Base-by-base conservation (phyloP, 2,888 invertebrate genomes). In the Pelosia muscerda region DNA sequence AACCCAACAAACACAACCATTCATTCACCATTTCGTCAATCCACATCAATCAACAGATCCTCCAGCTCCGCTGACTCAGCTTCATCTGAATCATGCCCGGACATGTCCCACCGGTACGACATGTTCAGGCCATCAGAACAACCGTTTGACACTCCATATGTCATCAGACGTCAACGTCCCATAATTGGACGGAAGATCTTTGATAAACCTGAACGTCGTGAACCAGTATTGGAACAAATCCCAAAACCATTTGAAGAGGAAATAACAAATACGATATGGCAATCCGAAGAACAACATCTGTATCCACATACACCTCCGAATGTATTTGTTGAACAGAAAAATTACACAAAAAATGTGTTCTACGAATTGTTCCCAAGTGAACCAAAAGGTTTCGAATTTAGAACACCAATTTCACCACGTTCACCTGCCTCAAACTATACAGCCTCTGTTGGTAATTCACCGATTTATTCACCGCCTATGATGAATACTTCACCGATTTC, bases 21-120 rank as follows among this genome's bases (percentile, higher is more conserved):
- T 2, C 68, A 63, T n/a, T 86, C 89, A 9, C 86, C 86, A 3
- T 83, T 84, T 61, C 81, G 69, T 31, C 86, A 84, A 26, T 82
- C 86, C 0, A 75, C 82, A 23, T 74, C 83, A 2, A 87, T 86
- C 34, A 87, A 81, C 58, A 65, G 83, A 19, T 94, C 92, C 0
- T 93, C 93, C 11, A 93, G 93, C 66, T 94, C 94, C 0, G 83
- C 92, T 0, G 93, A 94, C 58, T 92, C 92, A 0, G 86, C 85
- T 2, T 93, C 94, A n/a, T 92, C 94, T 0, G 94, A 92, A n/a
- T 85, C 88, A 0, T 92, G 87, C 63, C 87, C 87, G 0, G 90
- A 90, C 49, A 69, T 87, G 42, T 77, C 75, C 55, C 66, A 69
- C n/a, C 68, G 75, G 10, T 59, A 19, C 4, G 76, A 73, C 53